A percentile compares a stretch with the other conserved stretches of the same genome.
These are phyloP conservation scores for Pelusios castaneus DNA, from an alignment of 2,113 vertebrate species.

Conservation along the genomic window DNA sequence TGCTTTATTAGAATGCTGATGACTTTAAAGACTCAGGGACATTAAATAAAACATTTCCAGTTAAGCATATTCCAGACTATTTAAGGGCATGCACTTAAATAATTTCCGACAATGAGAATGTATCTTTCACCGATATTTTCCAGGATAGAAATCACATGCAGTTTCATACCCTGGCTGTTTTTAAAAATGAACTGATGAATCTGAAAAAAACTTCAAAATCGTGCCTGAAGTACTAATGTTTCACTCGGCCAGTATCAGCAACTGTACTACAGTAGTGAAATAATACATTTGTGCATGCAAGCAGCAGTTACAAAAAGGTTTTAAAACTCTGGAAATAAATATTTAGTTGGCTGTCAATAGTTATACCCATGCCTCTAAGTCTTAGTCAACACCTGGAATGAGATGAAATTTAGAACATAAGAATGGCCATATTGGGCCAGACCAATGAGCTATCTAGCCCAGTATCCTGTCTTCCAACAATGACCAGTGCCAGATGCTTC, in stretches of 20 bases:
- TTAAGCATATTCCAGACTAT: background rate
- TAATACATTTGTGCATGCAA: background rate
- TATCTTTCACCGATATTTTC: background rate
- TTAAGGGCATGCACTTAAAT: background rate
- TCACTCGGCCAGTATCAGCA: background rate
- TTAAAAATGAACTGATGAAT: background rate
- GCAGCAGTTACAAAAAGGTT: background rate
- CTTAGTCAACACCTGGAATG: background rate
- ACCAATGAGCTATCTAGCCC: background rate
- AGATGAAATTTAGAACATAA: background rate
- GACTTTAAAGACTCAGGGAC: background rate
- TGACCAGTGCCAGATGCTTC: background rate
- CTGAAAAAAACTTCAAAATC: background rate
- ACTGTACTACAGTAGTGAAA: background rate
- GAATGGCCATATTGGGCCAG: background rate
- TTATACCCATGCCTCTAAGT: background rate
- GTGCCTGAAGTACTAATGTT: background rate
- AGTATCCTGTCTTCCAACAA: background rate
- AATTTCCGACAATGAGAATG: background rate
- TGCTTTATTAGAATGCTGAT: background rate
- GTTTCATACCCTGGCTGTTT: background rate
- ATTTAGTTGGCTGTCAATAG: background rate
- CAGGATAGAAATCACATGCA: background rate
- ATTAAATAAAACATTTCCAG: conserved; percentile 16
- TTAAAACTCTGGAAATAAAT: background rate